Percentiles rank a stretch among this genome's conserved stretches.
Conservation (phyloP, 2,797 vertebrate genomes). For the Octomys mimax region DNA sequence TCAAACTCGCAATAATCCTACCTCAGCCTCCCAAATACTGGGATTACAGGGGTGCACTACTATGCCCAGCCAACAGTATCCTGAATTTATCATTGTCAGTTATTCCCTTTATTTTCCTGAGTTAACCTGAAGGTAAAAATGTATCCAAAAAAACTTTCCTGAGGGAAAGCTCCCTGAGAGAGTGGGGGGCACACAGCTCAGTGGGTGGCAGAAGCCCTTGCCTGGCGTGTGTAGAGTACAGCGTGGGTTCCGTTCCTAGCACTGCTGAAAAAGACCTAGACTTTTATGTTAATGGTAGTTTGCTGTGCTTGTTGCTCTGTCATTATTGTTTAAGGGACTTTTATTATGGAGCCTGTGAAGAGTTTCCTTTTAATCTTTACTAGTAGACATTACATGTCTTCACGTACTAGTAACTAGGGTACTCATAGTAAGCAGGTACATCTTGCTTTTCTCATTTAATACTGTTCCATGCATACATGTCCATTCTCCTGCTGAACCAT, state of each 20-base stretch:
- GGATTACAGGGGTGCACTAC: too few relatives aligned
- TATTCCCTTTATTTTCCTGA: neutral
- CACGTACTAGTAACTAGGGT: neutral
- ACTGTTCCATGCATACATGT: neutral
- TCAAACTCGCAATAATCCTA: too few relatives aligned
- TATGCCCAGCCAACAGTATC: neutral
- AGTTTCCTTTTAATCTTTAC: neutral
- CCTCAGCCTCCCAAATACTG: too few relatives aligned
- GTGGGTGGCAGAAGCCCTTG: neutral
- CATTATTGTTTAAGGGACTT: neutral
- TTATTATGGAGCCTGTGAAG: neutral
- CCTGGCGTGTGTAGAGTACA: neutral
- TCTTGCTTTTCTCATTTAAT: neutral
- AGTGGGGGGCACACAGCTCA: too few relatives aligned
- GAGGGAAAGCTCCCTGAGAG: too few relatives aligned
- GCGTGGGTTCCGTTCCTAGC: neutral
- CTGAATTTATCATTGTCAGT: neutral
- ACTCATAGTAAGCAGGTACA: neutral
- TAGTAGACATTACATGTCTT: neutral
- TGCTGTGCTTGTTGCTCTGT: neutral
- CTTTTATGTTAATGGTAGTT: neutral
- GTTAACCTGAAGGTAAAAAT: conserved; percentile 51
- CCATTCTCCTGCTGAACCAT: neutral
- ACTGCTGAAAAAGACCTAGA: neutral
- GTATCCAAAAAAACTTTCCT: neutral